Evolutionary conservation across 2,113 vertebrate genomes (phyloP).

Genomic region (Hemibagrus wyckioides): DNA sequence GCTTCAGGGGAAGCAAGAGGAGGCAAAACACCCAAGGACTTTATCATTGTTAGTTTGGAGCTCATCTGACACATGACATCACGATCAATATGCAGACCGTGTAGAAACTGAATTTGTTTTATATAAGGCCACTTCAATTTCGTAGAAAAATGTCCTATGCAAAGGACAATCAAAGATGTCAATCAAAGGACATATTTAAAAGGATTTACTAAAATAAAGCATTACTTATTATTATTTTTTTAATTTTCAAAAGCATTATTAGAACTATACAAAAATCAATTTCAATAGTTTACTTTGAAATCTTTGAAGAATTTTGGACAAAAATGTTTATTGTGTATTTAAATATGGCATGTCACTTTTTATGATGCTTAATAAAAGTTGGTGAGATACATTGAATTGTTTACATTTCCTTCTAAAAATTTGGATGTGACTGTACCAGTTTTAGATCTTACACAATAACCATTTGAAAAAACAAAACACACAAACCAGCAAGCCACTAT

Average conservation of each 20-base stretch:
- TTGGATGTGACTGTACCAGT: background rate
- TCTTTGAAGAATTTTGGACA: background rate
- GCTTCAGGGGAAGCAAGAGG: background rate
- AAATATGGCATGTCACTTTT: background rate
- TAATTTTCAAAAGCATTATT: background rate
- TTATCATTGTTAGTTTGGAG: background rate
- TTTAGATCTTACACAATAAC: background rate
- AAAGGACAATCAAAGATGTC: background rate
- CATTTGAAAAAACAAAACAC: background rate
- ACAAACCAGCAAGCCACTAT: background rate
- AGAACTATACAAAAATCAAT: background rate
- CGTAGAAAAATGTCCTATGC: background rate
- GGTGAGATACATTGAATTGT: background rate
- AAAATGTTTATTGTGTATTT: too few species aligned
- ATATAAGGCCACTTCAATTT: background rate
- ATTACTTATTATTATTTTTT: background rate
- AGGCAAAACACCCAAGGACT: background rate
- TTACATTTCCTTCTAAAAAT: background rate
- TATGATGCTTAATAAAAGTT: background rate
- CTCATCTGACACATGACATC: background rate
- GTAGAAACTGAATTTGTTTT: background rate
- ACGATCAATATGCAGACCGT: background rate
- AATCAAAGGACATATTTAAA: background rate
- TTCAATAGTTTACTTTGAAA: background rate
- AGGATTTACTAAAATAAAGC: background rate